phyloP scores from a whole-genome alignment of 2,113 vertebrate species.

The Nerophis lumbriciformis region DNA sequence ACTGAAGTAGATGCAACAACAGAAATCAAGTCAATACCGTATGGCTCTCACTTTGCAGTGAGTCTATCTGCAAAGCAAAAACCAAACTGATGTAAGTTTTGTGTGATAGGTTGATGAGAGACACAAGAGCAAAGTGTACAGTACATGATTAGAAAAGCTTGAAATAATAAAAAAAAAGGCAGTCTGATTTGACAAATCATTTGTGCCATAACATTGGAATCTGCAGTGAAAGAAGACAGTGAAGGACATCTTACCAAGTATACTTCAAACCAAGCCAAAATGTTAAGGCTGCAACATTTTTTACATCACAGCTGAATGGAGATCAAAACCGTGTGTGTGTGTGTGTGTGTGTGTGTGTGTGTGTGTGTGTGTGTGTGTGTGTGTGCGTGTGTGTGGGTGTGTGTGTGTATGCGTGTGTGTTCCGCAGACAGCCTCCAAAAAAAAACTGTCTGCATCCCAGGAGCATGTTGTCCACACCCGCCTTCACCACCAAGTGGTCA shows the following conservation, averaged over 20 bases:
- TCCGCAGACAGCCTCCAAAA: slow-evolving; percentile 35
- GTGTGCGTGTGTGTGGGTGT: no score
- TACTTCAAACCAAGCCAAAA: slow-evolving; percentile 20
- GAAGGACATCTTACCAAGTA: slow-evolving; percentile 21
- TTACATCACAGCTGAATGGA: slow-evolving; percentile 35
- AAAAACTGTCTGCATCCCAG: slow-evolving; percentile 38
- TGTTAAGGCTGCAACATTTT: slow-evolving; percentile 39
- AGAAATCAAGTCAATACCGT: neutral
- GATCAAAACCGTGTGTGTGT: slow-evolving; percentile 37
- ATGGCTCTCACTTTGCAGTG: neutral
- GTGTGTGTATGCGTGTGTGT: neutral
- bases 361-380: no score
- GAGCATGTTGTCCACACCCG: slow-evolving; percentile 36
- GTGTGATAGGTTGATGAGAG: slow-evolving; percentile 18
- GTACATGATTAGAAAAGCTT: slow-evolving; percentile 21
- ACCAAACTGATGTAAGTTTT: neutral
- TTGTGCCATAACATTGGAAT: slow-evolving; percentile 13
- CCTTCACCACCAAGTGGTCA: slow-evolving; percentile 52
- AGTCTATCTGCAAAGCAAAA: neutral
- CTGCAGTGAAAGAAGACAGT: slow-evolving; percentile 16
- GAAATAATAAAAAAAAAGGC: slow-evolving; percentile 25
- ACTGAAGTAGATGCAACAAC: neutral
- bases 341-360: neutral
- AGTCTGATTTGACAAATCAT: slow-evolving; percentile 27
- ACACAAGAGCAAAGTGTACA: slow-evolving; percentile 1